These are phyloP conservation scores for Oophaga sylvatica DNA, from an alignment of 2,797 vertebrate genomes.

Conservation along the genomic window DNA sequence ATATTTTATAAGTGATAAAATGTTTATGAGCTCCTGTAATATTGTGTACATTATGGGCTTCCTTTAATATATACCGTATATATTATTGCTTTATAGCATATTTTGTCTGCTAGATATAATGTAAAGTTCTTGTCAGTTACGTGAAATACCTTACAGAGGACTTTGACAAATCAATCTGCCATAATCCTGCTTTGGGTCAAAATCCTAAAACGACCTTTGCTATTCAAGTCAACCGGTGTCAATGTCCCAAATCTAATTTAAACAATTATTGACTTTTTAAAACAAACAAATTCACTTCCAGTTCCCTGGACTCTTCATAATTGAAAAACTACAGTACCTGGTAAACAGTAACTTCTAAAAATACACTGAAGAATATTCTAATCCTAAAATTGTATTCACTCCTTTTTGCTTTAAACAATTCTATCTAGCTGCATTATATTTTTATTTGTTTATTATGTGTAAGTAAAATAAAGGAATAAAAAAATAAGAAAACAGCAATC, in stretches of 20 bases:
- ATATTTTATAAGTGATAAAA: not conserved
- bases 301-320: not conserved
- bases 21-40: not conserved
- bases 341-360: not conserved
- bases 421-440: not conserved
- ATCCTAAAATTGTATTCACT: not conserved
- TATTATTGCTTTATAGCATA: not conserved
- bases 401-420: not conserved
- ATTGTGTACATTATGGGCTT: not conserved
- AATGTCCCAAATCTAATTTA: constrained; percentile 42
- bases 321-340: not conserved
- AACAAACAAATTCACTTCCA: constrained; percentile 16
- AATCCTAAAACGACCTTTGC: constrained; percentile 47
- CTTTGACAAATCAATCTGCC: constrained; percentile 31
- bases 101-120: not conserved
- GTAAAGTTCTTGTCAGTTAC: not conserved
- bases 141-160: not conserved
- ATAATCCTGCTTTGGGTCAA: constrained; percentile 41
- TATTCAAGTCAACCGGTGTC: constrained; percentile 23
- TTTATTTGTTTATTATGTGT: too few relatives aligned
- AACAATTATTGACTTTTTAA: constrained; percentile 25
- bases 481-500: too few relatives aligned
- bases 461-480: too few relatives aligned
- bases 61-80: not conserved
- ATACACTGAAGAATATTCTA: not conserved